These are phyloP conservation scores for Drosophila maculinotata DNA, from an alignment of 2,888 invertebrate genomes.

Conservation along the genomic window DNA sequence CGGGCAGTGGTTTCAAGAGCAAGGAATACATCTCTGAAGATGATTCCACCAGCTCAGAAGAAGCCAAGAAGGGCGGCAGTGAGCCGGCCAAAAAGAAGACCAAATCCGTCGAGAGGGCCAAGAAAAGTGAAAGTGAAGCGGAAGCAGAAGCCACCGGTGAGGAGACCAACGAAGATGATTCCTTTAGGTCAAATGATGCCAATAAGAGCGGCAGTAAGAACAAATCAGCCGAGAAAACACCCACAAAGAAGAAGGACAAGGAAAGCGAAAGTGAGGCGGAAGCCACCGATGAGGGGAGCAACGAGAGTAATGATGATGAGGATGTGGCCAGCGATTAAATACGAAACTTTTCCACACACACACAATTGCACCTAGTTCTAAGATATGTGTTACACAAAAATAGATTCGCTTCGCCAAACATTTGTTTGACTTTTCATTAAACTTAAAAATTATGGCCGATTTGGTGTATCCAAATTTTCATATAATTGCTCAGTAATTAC, in stretches of 20 bases:
- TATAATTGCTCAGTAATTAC: conserved; percentile 35
- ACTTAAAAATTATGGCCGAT: conserved; percentile 29
- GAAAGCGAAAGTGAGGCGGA: conserved; percentile 83
- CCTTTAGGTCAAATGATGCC: conserved; percentile 86
- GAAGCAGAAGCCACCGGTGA: conserved; percentile 79
- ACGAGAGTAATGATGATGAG: conserved; percentile 59
- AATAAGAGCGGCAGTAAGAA: conserved; percentile 58
- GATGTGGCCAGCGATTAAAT: conserved; percentile 65
- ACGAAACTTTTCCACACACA: conserved; percentile 1
- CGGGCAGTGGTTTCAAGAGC: conserved; percentile 91
- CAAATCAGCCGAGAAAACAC: conserved; percentile 48
- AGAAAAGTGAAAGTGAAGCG: conserved; percentile 84
- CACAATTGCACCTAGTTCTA: conserved; percentile 36
- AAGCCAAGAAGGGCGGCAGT: conserved; percentile 60
- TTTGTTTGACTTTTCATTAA: conserved; percentile 36
- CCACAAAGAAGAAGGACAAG: conserved; percentile 72
- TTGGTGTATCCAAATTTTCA: conserved; percentile 24
- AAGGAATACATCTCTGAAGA: conserved; percentile 96
- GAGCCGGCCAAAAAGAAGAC: conserved; percentile 74
- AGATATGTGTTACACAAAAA: conserved; percentile 43
- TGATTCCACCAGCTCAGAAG: conserved; percentile 86
- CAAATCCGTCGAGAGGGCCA: conserved; percentile 54
- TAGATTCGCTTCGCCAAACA: conserved; percentile 16
- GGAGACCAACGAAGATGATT: conserved; percentile 86
- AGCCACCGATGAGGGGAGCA: conserved; percentile 76